Evolutionary conservation across 2,113 vertebrate genomes (phyloP).

Genomic region (Notothenia coriiceps): DNA sequence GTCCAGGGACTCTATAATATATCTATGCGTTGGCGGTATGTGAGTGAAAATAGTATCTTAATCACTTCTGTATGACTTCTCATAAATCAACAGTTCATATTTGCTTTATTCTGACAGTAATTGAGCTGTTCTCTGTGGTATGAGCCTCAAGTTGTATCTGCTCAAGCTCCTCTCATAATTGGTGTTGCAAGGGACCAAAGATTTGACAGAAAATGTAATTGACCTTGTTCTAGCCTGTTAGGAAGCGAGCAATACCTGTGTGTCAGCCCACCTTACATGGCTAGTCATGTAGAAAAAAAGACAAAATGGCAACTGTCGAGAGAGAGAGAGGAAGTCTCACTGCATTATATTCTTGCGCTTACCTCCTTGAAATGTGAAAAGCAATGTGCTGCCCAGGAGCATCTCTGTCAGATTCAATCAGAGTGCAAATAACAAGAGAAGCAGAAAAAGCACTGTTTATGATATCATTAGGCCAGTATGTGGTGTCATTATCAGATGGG

Average conservation of each 20-base stretch:
- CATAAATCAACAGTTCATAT: slow-evolving; percentile 37
- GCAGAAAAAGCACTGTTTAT: slow-evolving; percentile 65
- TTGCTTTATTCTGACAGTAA: slow-evolving; percentile 11
- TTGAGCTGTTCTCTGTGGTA: slow-evolving; percentile 6
- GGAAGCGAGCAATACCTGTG: slow-evolving; percentile 11
- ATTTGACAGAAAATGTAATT: slow-evolving; percentile 32
- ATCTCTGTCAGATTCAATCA: slow-evolving; percentile 65
- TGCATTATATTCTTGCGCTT: slow-evolving; percentile 61
- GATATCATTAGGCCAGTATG: slow-evolving; percentile 77
- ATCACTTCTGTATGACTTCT: slow-evolving; percentile 17
- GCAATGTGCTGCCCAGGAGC: slow-evolving; percentile 54
- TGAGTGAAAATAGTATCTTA: slow-evolving; percentile 23
- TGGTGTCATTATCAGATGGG: slow-evolving; percentile 66
- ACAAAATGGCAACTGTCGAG: slow-evolving; percentile 53
- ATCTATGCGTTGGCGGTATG: slow-evolving; percentile 1
- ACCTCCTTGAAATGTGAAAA: slow-evolving; percentile 65
- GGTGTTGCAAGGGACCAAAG: not conserved
- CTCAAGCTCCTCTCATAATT: slow-evolving; percentile 49
- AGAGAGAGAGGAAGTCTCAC: slow-evolving; percentile 47
- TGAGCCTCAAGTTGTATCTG: slow-evolving; percentile 22
- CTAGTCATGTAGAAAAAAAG: slow-evolving; percentile 52
- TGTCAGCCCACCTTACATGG: slow-evolving; percentile 54
- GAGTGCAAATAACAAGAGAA: slow-evolving; percentile 76
- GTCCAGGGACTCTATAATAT: slow-evolving; percentile 3
- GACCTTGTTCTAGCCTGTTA: slow-evolving; percentile 29